Evolutionary conservation across 37 sponge, comb jelly and placozoan species (phyloP).

Genomic region (Bolinopsis microptera): DNA sequence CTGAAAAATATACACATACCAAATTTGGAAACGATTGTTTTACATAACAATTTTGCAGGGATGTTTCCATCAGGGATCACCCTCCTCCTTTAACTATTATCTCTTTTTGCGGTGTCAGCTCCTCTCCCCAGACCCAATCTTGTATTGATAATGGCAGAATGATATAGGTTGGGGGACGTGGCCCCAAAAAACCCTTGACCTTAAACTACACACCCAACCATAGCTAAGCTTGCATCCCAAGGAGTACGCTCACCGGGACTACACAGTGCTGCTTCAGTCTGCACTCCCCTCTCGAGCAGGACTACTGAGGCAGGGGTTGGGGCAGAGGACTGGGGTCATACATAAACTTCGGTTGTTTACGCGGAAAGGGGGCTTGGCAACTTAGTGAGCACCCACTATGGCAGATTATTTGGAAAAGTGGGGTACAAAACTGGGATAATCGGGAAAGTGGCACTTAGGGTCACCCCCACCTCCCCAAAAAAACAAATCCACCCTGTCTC

Average conservation of each 20-base stretch:
- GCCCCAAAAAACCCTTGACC: background rate
- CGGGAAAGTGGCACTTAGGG: conserved; percentile 77
- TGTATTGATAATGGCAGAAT: conserved; percentile 51
- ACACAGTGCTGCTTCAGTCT: conserved; percentile 73
- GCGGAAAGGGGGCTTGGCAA: conserved; percentile 69
- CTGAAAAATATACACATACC: too few relatives aligned
- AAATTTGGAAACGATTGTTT: too few relatives aligned
- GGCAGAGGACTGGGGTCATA: conserved; percentile 21
- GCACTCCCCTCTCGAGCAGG: conserved; percentile 74
- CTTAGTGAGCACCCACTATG: conserved; percentile 70
- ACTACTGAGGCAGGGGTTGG: conserved; percentile 68
- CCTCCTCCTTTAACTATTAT: background rate
- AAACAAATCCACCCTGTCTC: conserved; percentile 50
- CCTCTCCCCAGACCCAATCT: conserved; percentile 6
- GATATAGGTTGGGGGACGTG: background rate
- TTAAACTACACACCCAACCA: conserved; percentile 61
- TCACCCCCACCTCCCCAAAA: conserved; percentile 40
- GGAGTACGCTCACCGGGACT: conserved; percentile 72
- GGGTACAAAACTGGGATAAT: conserved; percentile 67
- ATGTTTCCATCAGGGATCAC: background rate
- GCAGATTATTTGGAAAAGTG: conserved; percentile 66
- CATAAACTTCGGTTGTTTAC: conserved; percentile 25
- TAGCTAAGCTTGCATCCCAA: conserved; percentile 66
- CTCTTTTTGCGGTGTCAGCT: background rate
- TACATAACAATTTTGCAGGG: background rate